Base-by-base conservation (phyloP, 1,140 invertebrate species). In the Aphelinus atriplicis region DNA sequence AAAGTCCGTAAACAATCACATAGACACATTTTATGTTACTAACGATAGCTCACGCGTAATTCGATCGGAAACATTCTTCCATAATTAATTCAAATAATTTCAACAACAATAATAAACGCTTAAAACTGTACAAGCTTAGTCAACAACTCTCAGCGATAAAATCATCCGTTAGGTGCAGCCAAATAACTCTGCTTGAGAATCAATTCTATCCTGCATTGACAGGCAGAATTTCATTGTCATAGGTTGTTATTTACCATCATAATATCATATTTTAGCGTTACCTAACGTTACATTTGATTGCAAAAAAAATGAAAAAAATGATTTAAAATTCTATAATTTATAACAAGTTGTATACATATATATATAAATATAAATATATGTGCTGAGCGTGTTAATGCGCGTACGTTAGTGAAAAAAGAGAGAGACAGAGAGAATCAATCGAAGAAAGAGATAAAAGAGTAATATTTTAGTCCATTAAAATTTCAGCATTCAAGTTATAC, bases 381-480 rank as follows among this genome's bases (percentile, higher is more conserved):
- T 67, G 76, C 72, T 78, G 72, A 78, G 76, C 72, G 66, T 78
- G 63, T 75, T 78, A 63, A 71, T 71, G 72, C 76, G 71, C 67
- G 72, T 78, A 74, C 68, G 66, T 68, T 68, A 63, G 50, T 63
- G 51, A 73, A 64, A 68, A 71, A 64, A 66, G 58, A 72, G 47
- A 72, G 50, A 68, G 67, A 76, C 43, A 55, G 6, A 66, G 73
- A 69, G 62, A 71, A 55, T 60, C 10, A 10, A 10, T 64, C n/a
- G 60, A 71, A 65, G 68, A 76, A 73, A 77, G 75, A 76, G 63
- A 50, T 66, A 71, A 68, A 76, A 72, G 69, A 76, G 64, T 66
- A 85, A 85, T 86, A 87, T 79, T 85, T 84, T 78, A 78, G 84
- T 84, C 84, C 78, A 80, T 82, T 85, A 86, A 87, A 87, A 87